These are phyloP conservation scores for Clytia hemisphaerica DNA, from an alignment of 30 jellyfish, hydroid and myxozoan genomes.

Conservation along the genomic window DNA sequence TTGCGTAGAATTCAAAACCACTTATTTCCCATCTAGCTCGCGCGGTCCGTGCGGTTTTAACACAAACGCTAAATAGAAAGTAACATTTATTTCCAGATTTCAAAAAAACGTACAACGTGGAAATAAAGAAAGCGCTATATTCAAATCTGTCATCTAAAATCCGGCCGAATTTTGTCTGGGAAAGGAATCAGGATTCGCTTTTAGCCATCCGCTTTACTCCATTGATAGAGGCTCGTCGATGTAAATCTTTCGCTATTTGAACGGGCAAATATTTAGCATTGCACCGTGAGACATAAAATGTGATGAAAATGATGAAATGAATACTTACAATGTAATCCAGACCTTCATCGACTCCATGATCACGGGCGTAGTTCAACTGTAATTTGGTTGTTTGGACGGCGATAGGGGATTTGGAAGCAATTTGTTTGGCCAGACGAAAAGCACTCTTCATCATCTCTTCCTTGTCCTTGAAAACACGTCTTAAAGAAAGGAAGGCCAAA, in stretches of 20 bases:
- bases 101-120: no score
- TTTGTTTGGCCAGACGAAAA: conserved; percentile 46
- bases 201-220: no score
- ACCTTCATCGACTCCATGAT: conserved; percentile 77
- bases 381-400: conserved; percentile 64
- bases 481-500: neutral
- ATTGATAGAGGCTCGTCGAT: no score
- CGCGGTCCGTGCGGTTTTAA: no score
- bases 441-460: conserved; percentile 64
- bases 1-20: neutral
- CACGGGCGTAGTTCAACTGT: conserved; percentile 67
- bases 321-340: conserved; percentile 64
- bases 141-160: no score
- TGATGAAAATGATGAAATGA: neutral
- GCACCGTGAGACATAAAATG: neutral
- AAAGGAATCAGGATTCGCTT: no score
- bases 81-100: no score
- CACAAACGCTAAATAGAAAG: no score
- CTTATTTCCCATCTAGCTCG: neutral
- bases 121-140: no score
- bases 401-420: conserved; percentile 85
- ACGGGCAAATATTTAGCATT: no score
- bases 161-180: no score
- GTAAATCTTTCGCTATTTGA: no score
- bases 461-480: conserved; percentile 53